Evolutionary conservation across 2,797 vertebrate species (phyloP), one percentile per base, ranked within the genome.

Genomic region (Rallus crepitans): DNA sequence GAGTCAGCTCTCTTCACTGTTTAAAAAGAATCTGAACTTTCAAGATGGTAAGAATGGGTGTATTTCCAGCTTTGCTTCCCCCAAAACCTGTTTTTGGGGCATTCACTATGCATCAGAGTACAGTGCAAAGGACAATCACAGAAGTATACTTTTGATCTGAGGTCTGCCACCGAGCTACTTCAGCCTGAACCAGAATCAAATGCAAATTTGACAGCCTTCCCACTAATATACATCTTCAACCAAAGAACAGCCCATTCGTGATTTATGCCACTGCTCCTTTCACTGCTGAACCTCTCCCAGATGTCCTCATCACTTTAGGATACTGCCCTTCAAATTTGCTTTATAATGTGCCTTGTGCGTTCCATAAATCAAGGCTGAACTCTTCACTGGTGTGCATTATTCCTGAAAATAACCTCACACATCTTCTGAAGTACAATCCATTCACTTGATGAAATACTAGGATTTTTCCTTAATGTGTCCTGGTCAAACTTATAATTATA

Each of bases 321-420:
- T 88, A 71, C 61, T 45, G 10, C 76, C 76, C 70, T 97, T 93
- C 89, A 93, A 87, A 94, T 82, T 70, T 56, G 61, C 72, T 92
- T 94, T 77, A 68, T 82, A 92, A 91, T 57, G 35, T 71, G 47
- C 69, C 59, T 80, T 45, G 45, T 59, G 73, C 55, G 30, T 72
- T 95, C 90, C 93, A 93, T 88, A 93, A 90, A 94, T 87, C 76
- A 92, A 82, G 68, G 71, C 68, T 60, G 68, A 94, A 91, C 83
- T 80, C 76, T 70, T 82, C 59, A 82, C 76, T 93, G 84, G 72
- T 87, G 39, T 30, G 61, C 85, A 88, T 93, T 91, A 94, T 25
- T 91, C 65, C 79, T 88, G 91, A 89, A 95, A 96, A 96, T 83
- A 88, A 70, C 69, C 70, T 86, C 66, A 88, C 76, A 65, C 48